These are phyloP conservation scores for Drosophila hamatofila DNA, from an alignment of 2,888 invertebrate species.

Conservation along the genomic window DNA sequence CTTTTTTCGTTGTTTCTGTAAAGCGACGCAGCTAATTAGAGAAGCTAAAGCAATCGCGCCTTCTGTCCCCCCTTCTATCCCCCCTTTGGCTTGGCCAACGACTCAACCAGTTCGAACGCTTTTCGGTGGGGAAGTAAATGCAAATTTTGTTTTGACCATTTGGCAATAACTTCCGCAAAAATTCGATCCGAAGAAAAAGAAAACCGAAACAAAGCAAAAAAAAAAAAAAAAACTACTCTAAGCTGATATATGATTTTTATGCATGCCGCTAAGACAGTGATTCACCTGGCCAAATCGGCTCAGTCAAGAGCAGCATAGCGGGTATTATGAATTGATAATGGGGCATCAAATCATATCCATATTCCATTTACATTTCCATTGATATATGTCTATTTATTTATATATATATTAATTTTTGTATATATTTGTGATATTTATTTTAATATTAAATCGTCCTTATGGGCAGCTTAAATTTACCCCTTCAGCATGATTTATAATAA, in stretches of 20 bases:
- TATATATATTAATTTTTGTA: neutral
- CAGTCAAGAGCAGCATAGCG: neutral
- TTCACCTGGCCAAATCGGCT: slow-evolving; percentile 9
- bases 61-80: neutral
- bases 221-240: slow-evolving; percentile 4
- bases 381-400: neutral
- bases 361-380: neutral
- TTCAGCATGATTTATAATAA: neutral
- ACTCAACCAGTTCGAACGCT: slow-evolving; percentile 38
- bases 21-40: slow-evolving; percentile 40
- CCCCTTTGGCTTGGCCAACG: neutral
- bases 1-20: slow-evolving; percentile 3
- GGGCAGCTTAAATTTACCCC: neutral
- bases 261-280: slow-evolving; percentile 19
- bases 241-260: slow-evolving; percentile 27
- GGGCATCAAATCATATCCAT: neutral
- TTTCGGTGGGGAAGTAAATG: slow-evolving; percentile 74
- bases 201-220: slow-evolving; percentile 12
- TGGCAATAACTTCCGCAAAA: slow-evolving; percentile 51
- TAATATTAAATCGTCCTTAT: neutral
- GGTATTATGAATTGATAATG: neutral
- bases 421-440: neutral
- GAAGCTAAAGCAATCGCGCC: neutral
- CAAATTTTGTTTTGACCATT: slow-evolving; percentile 66
- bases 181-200: slow-evolving; percentile 20